Conservation (phyloP, 2,797 vertebrate species). For the Australoheros facetus region DNA sequence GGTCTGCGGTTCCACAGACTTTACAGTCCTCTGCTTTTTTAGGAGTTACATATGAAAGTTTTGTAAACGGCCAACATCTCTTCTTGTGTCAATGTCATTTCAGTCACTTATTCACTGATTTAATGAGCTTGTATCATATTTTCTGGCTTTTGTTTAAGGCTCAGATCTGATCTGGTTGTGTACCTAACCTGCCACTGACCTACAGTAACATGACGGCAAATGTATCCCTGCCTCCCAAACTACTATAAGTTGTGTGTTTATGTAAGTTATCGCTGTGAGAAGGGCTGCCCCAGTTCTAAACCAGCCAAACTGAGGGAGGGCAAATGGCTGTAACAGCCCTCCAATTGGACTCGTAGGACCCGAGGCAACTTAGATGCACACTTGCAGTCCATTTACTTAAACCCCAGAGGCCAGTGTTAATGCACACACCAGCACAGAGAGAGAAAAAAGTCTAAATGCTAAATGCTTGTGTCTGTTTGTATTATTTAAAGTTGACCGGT, state of each 20-base stretch:
- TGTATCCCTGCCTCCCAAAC: not conserved
- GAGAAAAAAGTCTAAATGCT: not conserved
- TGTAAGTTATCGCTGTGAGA: constrained; percentile 22
- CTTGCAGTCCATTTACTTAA: constrained; percentile 13
- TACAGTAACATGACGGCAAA: not conserved
- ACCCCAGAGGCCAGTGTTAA: constrained; percentile 1
- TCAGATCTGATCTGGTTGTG: not conserved
- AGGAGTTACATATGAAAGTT: constrained; percentile 17
- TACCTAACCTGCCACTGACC: not conserved
- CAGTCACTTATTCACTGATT: not conserved
- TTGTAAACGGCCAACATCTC: constrained; percentile 10
- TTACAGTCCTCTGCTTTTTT: constrained; percentile 27
- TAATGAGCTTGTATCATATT: not conserved
- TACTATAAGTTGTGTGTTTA: constrained; percentile 11
- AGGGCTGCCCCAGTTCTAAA: constrained; percentile 29
- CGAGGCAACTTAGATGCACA: constrained; percentile 3
- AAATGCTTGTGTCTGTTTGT: constrained; percentile 29
- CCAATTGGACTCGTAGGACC: not conserved
- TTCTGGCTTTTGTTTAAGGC: not conserved
- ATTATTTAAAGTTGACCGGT: constrained; percentile 43
- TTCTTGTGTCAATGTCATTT: not conserved
- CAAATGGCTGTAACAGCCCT: constrained; percentile 3
- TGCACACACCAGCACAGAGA: constrained; percentile 8
- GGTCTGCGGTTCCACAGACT: constrained; percentile 19
- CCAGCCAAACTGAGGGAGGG: not conserved